Base-by-base conservation (phyloP, 2,888 invertebrate species). In the Drosophila kokeensis region DNA sequence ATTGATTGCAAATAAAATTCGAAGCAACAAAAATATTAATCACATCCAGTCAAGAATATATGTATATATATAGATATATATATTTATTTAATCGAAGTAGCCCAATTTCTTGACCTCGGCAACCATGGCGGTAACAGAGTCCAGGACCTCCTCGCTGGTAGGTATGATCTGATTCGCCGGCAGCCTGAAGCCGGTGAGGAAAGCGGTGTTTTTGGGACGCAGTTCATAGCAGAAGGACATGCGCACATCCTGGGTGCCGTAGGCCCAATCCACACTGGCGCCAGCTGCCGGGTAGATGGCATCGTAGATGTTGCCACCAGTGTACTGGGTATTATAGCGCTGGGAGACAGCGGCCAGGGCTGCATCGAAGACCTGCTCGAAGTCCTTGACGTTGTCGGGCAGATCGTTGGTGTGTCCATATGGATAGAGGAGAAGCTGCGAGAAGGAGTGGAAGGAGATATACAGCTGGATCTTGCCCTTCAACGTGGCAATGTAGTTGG, bases 381-480 rank as follows among this genome's bases (percentile, higher is more conserved):
- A 91, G 68, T 95, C 94, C 27, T 93, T 91, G 67, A 94, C 94
- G 73, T 95, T 95, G 21, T 93, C 94, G 0, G 94, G 91, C 67
- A 95, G 94, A 0, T 93, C 93, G 0, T 90, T 90, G 0, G 95
- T 95, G 82, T 96, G 95, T 1, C 97, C 97, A 91, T 95, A 97
- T 0, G 97, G 96, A 65, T 96, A 92, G 48, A 97, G 92, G 49
- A 97, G 92, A 48, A 95, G 93, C 87, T 97, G 97, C 0, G 96
- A 95, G 84, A 95, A 97, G 0, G 97, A 96, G 91, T 97, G 97
- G 91, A 97, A 95, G 0, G 95, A 95, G 6, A 97, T 88, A 90
- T 96, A 97, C 34, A 95, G 92, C 30, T 94, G 94, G n/a, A 96
- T 93, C 50, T 94, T 92, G 15, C 93, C 92, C 38, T 94, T 93